Evolutionary conservation across 1,140 invertebrate species (phyloP).

Genomic region (Phthorimaea operculella): DNA sequence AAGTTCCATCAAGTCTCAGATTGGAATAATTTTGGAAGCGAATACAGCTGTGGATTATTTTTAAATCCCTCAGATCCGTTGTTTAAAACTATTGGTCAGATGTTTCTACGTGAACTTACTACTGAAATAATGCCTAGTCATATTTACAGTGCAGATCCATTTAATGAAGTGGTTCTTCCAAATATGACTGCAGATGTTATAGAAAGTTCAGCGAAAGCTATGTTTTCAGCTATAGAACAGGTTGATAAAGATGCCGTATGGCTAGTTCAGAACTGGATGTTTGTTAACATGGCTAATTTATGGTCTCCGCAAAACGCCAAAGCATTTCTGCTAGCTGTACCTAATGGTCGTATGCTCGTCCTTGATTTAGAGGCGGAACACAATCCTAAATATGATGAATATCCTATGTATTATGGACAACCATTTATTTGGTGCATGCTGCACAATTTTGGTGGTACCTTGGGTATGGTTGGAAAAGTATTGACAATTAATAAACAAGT

Average conservation of each 20-base stretch:
- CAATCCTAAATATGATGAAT: constrained; percentile 79
- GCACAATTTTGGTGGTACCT: constrained; percentile 93
- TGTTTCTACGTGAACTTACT: constrained; percentile 78
- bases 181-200: constrained; percentile 62
- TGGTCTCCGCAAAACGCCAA: constrained; percentile 77
- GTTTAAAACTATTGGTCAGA: constrained; percentile 76
- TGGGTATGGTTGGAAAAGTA: constrained; percentile 87
- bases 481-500: constrained; percentile 78
- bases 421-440: constrained; percentile 97
- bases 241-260: constrained; percentile 84
- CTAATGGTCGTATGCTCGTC: constrained; percentile 82
- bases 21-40: constrained; percentile 82
- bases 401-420: constrained; percentile 89
- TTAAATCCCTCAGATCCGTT: constrained; percentile 82
- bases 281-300: constrained; percentile 73
- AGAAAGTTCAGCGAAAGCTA: constrained; percentile 72
- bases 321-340: constrained; percentile 82
- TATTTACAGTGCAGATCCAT: constrained; percentile 90
- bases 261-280: constrained; percentile 92
- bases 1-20: constrained; percentile 72
- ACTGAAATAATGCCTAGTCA: constrained; percentile 81
- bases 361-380: constrained; percentile 90
- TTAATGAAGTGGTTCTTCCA: constrained; percentile 87
- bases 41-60: constrained; percentile 83
- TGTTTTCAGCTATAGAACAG: constrained; percentile 76